Conservation (phyloP, 2,888 invertebrate species). For the Calameuta pallipes region DNA sequence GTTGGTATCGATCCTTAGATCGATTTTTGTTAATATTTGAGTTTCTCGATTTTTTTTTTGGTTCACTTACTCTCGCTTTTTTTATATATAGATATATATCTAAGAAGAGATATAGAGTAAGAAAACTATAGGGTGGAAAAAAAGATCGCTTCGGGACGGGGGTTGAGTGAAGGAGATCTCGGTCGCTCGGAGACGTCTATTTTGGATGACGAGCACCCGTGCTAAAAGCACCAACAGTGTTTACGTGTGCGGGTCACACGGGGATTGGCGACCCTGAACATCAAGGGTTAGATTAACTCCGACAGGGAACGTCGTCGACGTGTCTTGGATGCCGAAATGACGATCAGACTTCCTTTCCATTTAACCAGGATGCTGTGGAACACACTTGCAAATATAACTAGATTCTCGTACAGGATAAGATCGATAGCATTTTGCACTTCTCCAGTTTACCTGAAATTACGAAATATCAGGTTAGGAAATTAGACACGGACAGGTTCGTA, state of each 20-base stretch:
- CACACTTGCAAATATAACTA: neutral
- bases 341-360: neutral
- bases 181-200: neutral
- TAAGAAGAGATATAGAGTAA: neutral
- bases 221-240: slow-evolving; percentile 8
- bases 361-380: neutral
- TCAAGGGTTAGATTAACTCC: neutral
- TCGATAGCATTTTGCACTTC: neutral
- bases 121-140: neutral
- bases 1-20: too few species aligned
- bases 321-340: neutral
- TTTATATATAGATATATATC: neutral
- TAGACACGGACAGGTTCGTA: neutral
- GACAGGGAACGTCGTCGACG: neutral
- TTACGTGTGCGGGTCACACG: slow-evolving; percentile 1
- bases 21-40: too few species aligned
- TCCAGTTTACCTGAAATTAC: neutral
- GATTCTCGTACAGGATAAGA: neutral
- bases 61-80: neutral
- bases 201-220: neutral
- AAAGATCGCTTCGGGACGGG: neutral
- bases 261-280: neutral
- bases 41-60: too few species aligned
- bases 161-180: neutral
- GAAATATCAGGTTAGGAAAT: neutral